Base-by-base conservation (phyloP, 2,888 invertebrate species). In the Bibio marci region DNA sequence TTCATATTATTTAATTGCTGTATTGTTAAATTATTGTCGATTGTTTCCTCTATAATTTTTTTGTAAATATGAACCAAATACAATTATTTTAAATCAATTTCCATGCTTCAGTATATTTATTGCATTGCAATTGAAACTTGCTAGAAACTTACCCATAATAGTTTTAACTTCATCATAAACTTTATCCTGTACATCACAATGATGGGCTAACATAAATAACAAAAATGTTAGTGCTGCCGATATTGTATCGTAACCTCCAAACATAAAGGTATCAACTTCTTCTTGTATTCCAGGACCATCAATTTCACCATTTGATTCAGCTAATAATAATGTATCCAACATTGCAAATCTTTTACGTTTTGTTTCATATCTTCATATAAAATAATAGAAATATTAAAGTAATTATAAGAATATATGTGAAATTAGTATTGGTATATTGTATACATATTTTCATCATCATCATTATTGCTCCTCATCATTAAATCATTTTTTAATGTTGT, bases 261-360 rank as follows among this genome's bases (percentile, higher is more conserved):
- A 71, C 67, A 72, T 70, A 41, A 73, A 73, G 0, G 73, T 73
- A 43, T 73, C 28, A 3, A 28, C 28, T 28, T 28, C 28, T 12
- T 28, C 28, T 28, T n/a, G 11, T 8, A 28, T 28, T 8, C 28
- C 28, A 12, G 4, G 4, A 5, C 13, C 28, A 28, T 28, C 28
- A 28, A 28, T 28, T 7, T 28, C 13, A n/a, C 28, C 28, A 28
- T 28, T 28, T 28, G 12, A 11, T 28, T 28, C 28, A 28, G 28
- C 28, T 8, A n/a, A 11, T n/a, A 28, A n/a, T 28, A 28, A 28
- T n/a, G 28, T 28, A 28, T 28, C 28, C 12, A 28, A 28, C 28
- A 28, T 28, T n/a, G 28, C 28, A 28, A 65, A 57, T 22, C 66
- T 66, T 22, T 22, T 22, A 43, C 50, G 46, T 36, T 57, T 58